A percentile compares a stretch with the other conserved stretches of the same genome.
Conservation (phyloP, 2,797 vertebrate genomes). For the Florisuga fusca region DNA sequence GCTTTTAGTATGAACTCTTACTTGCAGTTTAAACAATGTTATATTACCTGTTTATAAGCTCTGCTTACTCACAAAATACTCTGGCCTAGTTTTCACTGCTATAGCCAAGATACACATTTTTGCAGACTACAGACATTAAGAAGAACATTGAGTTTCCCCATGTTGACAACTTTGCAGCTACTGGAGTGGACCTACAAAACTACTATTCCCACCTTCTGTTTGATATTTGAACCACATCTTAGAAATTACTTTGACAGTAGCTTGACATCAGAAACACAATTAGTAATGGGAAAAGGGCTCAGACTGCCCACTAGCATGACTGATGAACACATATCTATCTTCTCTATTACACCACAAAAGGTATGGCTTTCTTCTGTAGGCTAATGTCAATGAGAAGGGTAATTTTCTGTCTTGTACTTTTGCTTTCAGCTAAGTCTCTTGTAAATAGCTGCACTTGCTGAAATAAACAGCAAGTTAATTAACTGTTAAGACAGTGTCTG, state of each 20-base stretch:
- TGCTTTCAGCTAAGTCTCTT: too few species aligned
- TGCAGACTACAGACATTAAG: background rate
- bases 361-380: background rate
- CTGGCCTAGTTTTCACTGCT: background rate
- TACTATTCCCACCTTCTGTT: background rate
- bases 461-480: too few species aligned
- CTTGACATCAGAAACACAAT: background rate
- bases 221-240: background rate
- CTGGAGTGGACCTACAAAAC: background rate
- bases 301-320: background rate
- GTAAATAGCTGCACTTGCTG: too few species aligned
- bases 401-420: too few species aligned
- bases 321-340: background rate
- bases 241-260: background rate
- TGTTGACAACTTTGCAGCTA: background rate
- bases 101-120: background rate
- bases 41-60: background rate
- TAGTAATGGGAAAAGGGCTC: background rate
- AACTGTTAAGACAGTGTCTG: too few species aligned
- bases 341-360: background rate
- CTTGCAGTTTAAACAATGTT: background rate
- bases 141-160: background rate
- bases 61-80: background rate
- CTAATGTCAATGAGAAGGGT: too few species aligned
- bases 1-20: background rate